These are phyloP conservation scores for Ophion obscuratus DNA, from an alignment of 2,888 invertebrate species.

Conservation along the genomic window DNA sequence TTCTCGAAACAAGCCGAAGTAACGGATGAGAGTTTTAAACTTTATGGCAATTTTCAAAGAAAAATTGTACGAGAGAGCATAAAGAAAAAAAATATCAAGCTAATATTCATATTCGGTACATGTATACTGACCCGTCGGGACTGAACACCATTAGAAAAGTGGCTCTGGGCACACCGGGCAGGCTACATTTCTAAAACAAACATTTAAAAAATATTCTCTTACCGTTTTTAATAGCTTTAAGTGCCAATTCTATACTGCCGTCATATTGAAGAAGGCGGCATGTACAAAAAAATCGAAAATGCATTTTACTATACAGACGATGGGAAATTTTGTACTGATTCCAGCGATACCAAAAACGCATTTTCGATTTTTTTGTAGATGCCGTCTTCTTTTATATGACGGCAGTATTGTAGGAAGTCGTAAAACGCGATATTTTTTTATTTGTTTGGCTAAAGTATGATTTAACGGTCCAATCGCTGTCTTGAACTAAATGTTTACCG, in stretches of 20 bases:
- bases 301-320: too few species aligned
- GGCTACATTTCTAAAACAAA: slow-evolving; percentile 87
- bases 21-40: not conserved
- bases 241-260: not conserved
- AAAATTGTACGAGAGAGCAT: not conserved
- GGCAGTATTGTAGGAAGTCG: not conserved
- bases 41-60: not conserved
- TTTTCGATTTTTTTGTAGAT: too few species aligned
- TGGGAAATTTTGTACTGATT: too few species aligned
- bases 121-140: slow-evolving; percentile 90
- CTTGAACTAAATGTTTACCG: too few species aligned
- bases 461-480: too few species aligned
- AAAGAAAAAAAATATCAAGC: not conserved
- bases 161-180: slow-evolving; percentile 91
- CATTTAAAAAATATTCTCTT: not conserved
- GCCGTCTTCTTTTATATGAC: too few species aligned
- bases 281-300: too few species aligned
- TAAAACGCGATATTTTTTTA: not conserved
- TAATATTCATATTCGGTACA: not conserved
- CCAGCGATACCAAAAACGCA: too few species aligned
- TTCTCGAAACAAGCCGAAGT: too few species aligned
- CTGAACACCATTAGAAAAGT: slow-evolving; percentile 95
- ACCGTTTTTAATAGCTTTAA: not conserved
- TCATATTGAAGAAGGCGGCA: too few species aligned
- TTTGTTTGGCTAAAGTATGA: too few species aligned